Evolutionary conservation across 1,140 invertebrate genomes (phyloP), one percentile per base, ranked within the genome.

Genomic region (Rhagoletis zephyria): DNA sequence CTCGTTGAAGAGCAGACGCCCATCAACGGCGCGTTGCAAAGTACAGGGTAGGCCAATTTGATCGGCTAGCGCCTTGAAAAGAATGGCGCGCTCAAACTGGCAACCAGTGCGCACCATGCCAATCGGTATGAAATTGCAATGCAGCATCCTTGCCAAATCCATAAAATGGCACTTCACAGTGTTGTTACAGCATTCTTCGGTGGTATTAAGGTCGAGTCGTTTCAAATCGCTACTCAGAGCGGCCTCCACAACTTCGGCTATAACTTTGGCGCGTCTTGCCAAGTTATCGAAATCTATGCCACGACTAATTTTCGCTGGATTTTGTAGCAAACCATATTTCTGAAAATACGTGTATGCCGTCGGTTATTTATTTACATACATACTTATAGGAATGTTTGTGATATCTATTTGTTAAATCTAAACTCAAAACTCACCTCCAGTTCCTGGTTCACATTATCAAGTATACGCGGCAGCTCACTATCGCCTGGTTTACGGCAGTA

Each of bases 41-140:
- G 94, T 93, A 51, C 94, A 94, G 0, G 95, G 95, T 61, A 96
- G 88, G 0, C 94, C 94, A 30, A 95, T 90, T 87, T 94, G 93
- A 90, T 96, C 95, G 0, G 95, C 95, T 30, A 96, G 89, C 19
- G 94, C 94, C 91, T 96, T 96, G 91, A 95, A 96, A n/a, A 96
- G 93, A 1, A 96, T 56, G 0, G 95, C 94, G 6, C 95, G 92
- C 89, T 96, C 95, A 3, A 96, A 91, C 42, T 94, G 93, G 0
- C 95, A 94, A 1, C 95, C 95, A 6, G 94, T 94, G n/a, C 93
- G 93, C 42, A 96, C 89, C 87, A 90, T 90, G 1, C 95, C 95
- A 3, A 96, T 77, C 0, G 95, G 95, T 4, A 96, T 93, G 0
- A 96, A 92, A 48, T 93, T 93, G 0, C 91, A 93, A 88, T 93